Conservation (phyloP, 2,113 vertebrate genomes). For the Hyperopisus bebe region DNA sequence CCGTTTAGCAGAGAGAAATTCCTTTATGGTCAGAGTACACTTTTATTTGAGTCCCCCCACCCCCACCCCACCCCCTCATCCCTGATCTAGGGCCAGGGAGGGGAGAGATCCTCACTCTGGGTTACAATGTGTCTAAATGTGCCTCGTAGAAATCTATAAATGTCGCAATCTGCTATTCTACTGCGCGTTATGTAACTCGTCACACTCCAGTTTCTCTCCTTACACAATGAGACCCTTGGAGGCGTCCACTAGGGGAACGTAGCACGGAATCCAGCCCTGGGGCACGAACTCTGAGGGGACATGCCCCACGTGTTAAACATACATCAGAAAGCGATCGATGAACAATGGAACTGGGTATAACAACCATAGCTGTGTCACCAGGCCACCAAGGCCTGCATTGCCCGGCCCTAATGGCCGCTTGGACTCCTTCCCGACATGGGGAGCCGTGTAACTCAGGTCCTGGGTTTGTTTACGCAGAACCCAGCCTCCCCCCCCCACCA, state of each 20-base stretch:
- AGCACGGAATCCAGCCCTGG: not conserved
- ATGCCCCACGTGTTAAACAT: not conserved
- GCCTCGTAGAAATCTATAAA: not conserved
- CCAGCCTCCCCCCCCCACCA: not conserved
- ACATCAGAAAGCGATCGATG: not conserved
- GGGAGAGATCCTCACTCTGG: not conserved
- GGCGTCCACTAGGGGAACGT: not conserved
- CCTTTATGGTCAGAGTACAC: not conserved
- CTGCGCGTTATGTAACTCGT: not conserved
- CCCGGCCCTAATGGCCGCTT: not conserved
- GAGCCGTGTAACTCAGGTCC: not conserved
- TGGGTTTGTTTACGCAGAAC: not conserved
- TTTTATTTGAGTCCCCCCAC: not conserved
- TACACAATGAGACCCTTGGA: not conserved
- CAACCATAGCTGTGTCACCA: not conserved
- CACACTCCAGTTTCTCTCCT: not conserved
- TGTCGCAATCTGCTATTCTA: not conserved
- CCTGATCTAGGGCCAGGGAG: not conserved
- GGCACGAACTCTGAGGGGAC: not conserved
- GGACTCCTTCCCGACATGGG: not conserved
- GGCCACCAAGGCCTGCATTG: not conserved
- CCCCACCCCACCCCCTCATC: not conserved
- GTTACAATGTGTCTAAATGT: constrained; percentile 8
- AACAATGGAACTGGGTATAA: not conserved
- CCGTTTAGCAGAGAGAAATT: not conserved